Conservation (phyloP, 2,888 invertebrate genomes). For the Noctua fimbriata region DNA sequence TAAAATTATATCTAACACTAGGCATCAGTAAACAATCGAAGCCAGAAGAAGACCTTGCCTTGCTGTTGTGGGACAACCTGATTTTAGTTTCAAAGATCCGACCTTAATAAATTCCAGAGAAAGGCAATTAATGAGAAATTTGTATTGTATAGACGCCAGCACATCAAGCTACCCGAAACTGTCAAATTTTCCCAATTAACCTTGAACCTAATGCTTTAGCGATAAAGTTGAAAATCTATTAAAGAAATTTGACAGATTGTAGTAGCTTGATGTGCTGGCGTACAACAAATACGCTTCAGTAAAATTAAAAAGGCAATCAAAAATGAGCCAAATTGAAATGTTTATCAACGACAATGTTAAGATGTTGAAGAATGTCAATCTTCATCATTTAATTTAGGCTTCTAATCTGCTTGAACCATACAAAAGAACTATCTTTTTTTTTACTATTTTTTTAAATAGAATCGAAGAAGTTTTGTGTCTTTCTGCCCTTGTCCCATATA, state of each 20-base stretch:
- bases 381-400: not conserved
- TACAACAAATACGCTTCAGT: not conserved
- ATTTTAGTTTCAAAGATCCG: not conserved
- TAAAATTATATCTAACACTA: not conserved
- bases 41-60: not conserved
- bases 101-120: not conserved
- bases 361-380: not conserved
- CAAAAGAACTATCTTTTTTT: too few species aligned
- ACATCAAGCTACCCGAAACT: too few species aligned
- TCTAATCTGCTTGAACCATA: not conserved
- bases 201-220: too few species aligned
- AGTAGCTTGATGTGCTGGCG: too few species aligned
- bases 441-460: too few species aligned
- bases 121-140: not conserved
- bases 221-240: too few species aligned
- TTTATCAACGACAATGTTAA: not conserved
- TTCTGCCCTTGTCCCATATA: not conserved
- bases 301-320: not conserved
- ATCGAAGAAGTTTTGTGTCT: not conserved
- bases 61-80: not conserved
- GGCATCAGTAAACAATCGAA: not conserved
- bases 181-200: too few species aligned
- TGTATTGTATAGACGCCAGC: not conserved
- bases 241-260: too few species aligned
- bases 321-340: not conserved